Base-by-base conservation (phyloP, 30 jellyfish, hydroid and myxozoan genomes). In the Phacellophora camtschatica region DNA sequence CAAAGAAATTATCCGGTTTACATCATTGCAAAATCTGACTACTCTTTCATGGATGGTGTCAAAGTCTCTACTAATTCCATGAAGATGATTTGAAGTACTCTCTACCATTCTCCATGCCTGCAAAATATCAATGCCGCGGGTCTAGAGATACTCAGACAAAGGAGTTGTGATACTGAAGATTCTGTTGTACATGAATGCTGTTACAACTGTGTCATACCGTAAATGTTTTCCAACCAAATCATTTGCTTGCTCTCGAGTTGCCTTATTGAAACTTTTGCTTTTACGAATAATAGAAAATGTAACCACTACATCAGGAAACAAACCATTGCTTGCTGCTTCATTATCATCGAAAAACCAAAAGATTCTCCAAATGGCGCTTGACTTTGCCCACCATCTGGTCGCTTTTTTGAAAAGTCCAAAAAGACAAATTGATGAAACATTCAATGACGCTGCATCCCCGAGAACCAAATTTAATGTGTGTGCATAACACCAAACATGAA, bases 401-500 rank as follows among this genome's bases (percentile, higher is more conserved):
- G 81, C 81, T 68, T 68, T 68, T 71, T 68, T 68, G 19, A 68
- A 20, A 1, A 68, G 72, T 23, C 82, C 67, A 45, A 68, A 68
- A 1, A 68, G 69, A 19, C 82, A n/a, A 71, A 68, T 45, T 1
- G 82, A 37, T 36, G 82, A 68, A 9, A 68, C 82, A 68, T 68
- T 36, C 48, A 37, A 10, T 12, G 71, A 41, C 12, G 82, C 41
- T 71, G 27, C 41, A 20, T 67, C 82, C 34, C 69, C 82, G 35
- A 67, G 82, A 67, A 67, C 36, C 36, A 67, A 43, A 67, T 67
- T 67, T 35, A 67, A 32, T 27, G 74, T 67, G 82, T 43, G 82
- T 35, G 82, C 82, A 67, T 67, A 32, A 19, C 82, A 67, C 82
- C 66, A 67, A 67, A 67, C 82, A 67, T 67, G 82, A 1, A 39